These are phyloP conservation scores for Idaea straminata DNA, from an alignment of 2,888 invertebrate genomes.

Conservation along the genomic window DNA sequence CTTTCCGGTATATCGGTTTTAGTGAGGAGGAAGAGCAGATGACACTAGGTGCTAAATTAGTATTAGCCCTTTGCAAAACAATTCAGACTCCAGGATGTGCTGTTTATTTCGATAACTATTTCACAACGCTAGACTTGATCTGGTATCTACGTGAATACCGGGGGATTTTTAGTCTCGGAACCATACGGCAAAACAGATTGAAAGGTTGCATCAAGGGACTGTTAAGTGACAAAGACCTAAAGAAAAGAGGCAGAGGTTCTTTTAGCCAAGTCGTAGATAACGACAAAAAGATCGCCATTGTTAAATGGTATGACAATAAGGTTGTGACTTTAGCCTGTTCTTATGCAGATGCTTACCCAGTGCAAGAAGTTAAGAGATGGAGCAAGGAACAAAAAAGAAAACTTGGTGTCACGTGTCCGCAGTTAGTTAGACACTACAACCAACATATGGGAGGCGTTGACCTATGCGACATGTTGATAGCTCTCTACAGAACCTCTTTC, in stretches of 20 bases:
- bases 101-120: conserved; percentile 25
- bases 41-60: conserved; percentile 29
- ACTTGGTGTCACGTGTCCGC: conserved; percentile 19
- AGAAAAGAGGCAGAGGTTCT: conserved; percentile 22
- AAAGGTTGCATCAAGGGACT: conserved; percentile 9
- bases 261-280: conserved; percentile 17
- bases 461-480: conserved; percentile 3
- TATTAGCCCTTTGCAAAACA: conserved; percentile 24
- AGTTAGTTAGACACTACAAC: conserved; percentile 16
- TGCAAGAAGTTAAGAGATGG: conserved; percentile 20
- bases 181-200: conserved; percentile 14
- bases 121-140: conserved; percentile 11
- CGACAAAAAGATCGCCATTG: conserved; percentile 20
- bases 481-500: conserved; percentile 8
- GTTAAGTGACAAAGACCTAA: conserved; percentile 4
- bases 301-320: conserved; percentile 32
- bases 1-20: conserved; percentile 27
- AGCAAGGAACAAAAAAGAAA: conserved; percentile 18
- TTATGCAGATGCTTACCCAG: conserved; percentile 22
- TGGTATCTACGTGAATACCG: conserved; percentile 12
- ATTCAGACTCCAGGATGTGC: conserved; percentile 20
- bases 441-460: conserved; percentile 16
- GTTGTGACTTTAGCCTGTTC: conserved; percentile 24
- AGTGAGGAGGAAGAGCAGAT: conserved; percentile 6
- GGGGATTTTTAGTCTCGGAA: conserved; percentile 17